Percentiles rank a stretch among this genome's conserved stretches.
Evolutionary conservation across 2,113 vertebrate species (phyloP).

Genomic region (Sprattus sprattus): DNA sequence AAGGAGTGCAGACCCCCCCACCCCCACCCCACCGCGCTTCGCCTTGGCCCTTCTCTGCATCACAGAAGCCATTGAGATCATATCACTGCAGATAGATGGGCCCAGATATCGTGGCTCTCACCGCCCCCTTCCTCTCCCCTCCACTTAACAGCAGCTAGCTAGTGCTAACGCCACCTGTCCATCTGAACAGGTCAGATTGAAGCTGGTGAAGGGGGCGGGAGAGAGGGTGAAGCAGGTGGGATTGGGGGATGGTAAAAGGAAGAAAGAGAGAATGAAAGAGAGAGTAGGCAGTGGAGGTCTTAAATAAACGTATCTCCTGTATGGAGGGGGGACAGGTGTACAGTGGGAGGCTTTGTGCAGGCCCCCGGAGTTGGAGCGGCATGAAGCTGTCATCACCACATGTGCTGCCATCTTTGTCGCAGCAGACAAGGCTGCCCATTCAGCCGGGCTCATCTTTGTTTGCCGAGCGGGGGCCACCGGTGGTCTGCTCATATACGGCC

Average conservation of each 20-base stretch:
- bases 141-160: constrained; percentile 14
- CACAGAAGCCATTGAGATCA: background rate
- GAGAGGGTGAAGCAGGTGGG: background rate
- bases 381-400: constrained; percentile 65
- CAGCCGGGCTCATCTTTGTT: constrained; percentile 62
- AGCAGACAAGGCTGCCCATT: constrained; percentile 63
- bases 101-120: background rate
- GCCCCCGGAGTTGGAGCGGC: constrained; percentile 42
- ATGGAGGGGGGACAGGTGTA: constrained; percentile 59
- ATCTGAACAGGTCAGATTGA: background rate
- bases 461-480: constrained; percentile 46
- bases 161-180: constrained; percentile 1
- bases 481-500: constrained; percentile 55
- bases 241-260: background rate
- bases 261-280: background rate
- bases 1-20: constrained; percentile 47
- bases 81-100: background rate
- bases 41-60: background rate
- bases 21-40: background rate
- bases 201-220: background rate
- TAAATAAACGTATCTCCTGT: background rate
- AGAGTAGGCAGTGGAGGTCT: background rate
- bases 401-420: constrained; percentile 61
- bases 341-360: constrained; percentile 60
- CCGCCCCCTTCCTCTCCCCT: background rate